A percentile compares a stretch with the other conserved stretches of the same genome.
Conservation (phyloP, 2,797 vertebrate genomes). For the Gouania willdenowi region DNA sequence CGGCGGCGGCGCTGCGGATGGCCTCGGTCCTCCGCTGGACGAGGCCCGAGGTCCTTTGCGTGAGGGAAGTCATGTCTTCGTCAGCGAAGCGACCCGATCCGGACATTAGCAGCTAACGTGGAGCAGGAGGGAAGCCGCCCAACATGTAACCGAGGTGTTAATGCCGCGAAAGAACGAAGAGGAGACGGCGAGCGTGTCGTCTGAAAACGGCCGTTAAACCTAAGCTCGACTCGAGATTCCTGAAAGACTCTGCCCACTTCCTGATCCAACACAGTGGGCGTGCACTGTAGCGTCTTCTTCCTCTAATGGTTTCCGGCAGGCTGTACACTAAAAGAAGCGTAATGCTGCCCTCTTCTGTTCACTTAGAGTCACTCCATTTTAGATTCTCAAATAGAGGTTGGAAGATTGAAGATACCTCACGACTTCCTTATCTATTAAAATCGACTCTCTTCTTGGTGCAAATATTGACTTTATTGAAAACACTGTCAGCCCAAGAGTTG, state of each 20-base stretch:
- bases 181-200: constrained; percentile 8
- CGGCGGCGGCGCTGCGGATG: constrained; percentile 82
- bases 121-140: constrained; percentile 13
- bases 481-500: too few species aligned
- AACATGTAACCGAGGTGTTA: constrained; percentile 31
- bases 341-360: too few species aligned
- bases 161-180: not conserved
- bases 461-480: too few species aligned
- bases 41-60: constrained; percentile 91
- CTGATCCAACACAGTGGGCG: constrained; percentile 86
- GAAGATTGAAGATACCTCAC: constrained; percentile 4
- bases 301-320: too few species aligned
- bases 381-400: too few species aligned
- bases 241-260: constrained; percentile 64
- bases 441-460: too few species aligned
- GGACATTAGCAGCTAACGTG: constrained; percentile 21
- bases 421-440: too few species aligned
- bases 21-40: constrained; percentile 95
- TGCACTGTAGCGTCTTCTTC: constrained; percentile 85
- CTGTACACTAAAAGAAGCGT: too few species aligned
- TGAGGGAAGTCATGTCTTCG: constrained; percentile 85
- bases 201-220: constrained; percentile 24
- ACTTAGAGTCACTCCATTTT: too few species aligned
- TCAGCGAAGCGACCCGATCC: constrained; percentile 15
- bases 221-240: constrained; percentile 35